These are phyloP conservation scores for Diachasmimorpha longicaudata DNA, from an alignment of 1,140 invertebrate genomes.

Conservation along the genomic window DNA sequence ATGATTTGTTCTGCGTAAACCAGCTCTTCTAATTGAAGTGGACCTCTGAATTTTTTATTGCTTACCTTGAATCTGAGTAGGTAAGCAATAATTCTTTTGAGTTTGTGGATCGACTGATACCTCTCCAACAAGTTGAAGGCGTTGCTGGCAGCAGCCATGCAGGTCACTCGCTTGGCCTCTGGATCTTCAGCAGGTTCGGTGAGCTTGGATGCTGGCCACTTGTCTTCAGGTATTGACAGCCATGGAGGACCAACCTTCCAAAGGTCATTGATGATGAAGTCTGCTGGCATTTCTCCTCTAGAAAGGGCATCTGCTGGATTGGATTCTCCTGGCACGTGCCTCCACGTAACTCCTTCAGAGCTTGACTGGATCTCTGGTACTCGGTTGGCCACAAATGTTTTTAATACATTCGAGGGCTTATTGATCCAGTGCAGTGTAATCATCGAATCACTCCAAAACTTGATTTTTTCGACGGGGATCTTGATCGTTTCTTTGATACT, in stretches of 20 bases:
- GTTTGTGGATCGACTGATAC: neutral
- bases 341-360: conserved; percentile 39
- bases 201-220: neutral
- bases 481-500: conserved; percentile 25
- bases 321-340: conserved; percentile 37
- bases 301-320: conserved; percentile 60
- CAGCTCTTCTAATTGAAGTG: neutral
- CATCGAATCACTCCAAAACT: conserved; percentile 36
- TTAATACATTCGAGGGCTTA: conserved; percentile 21
- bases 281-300: conserved; percentile 36
- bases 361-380: conserved; percentile 39
- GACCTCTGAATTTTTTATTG: neutral
- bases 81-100: neutral
- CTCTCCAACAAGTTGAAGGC: neutral
- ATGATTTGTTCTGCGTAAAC: neutral
- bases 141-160: neutral
- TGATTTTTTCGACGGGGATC: neutral
- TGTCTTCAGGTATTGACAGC: neutral
- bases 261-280: neutral
- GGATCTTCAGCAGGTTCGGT: neutral
- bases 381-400: conserved; percentile 29
- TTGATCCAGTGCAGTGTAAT: conserved; percentile 39
- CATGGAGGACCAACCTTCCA: neutral
- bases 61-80: neutral
- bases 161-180: neutral